Evolutionary conservation across 2,797 vertebrate genomes (phyloP).

Genomic region (Tenualosa ilisha): DNA sequence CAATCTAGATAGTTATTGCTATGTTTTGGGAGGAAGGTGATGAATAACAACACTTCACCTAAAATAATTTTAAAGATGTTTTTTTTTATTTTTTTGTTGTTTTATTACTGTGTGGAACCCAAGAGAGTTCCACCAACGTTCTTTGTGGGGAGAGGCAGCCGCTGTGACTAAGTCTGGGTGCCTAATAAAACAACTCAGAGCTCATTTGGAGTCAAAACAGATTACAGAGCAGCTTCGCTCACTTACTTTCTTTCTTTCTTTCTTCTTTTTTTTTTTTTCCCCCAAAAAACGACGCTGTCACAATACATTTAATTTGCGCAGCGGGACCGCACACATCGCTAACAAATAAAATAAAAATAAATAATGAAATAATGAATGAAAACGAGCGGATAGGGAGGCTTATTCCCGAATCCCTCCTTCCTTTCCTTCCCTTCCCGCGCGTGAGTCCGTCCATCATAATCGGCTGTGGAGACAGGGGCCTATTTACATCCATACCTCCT

Average conservation of each 20-base stretch:
- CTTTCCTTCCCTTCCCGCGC: slow-evolving; percentile 49
- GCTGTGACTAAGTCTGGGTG: slow-evolving; percentile 61
- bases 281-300: slow-evolving; percentile 71
- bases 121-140: slow-evolving; percentile 39
- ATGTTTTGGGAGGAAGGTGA: neutral
- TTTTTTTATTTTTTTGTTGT: neutral
- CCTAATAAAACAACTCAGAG: slow-evolving; percentile 65
- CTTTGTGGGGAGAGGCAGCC: slow-evolving; percentile 60
- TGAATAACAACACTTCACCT: neutral
- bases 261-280: neutral
- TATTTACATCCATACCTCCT: slow-evolving; percentile 67
- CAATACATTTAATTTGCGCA: slow-evolving; percentile 74
- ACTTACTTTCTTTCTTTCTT: slow-evolving; percentile 60
- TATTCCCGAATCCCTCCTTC: slow-evolving; percentile 54
- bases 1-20: neutral
- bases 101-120: neutral
- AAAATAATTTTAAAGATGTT: slow-evolving; percentile 16
- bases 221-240: slow-evolving; percentile 66
- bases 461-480: slow-evolving; percentile 54
- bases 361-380: no score
- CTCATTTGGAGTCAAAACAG: slow-evolving; percentile 73
- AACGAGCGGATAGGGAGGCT: slow-evolving; percentile 31
- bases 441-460: slow-evolving; percentile 65
- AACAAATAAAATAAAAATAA: slow-evolving; percentile 57
- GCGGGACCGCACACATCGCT: slow-evolving; percentile 61